A percentile compares a stretch with the other conserved stretches of the same genome.
Conservation (phyloP, 2,888 invertebrate genomes). For the Tachina grossa region DNA sequence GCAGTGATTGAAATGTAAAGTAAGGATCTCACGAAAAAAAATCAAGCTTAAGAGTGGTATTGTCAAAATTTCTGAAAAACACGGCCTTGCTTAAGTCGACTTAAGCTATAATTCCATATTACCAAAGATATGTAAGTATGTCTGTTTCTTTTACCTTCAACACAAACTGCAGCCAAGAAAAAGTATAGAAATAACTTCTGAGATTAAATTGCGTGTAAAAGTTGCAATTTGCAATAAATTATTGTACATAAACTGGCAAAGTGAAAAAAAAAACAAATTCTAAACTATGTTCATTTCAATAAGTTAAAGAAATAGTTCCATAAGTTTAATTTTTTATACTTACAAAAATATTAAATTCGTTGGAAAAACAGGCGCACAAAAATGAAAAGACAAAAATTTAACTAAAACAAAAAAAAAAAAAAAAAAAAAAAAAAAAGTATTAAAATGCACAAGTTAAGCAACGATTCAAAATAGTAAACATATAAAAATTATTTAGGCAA, state of each 20-base stretch:
- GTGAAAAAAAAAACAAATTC: not conserved
- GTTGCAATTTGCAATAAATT: conserved; percentile 19
- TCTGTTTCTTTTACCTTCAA: too few species aligned
- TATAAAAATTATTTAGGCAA: not conserved
- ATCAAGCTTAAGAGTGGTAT: too few species aligned
- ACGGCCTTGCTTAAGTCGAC: too few species aligned
- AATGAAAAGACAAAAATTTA: not conserved
- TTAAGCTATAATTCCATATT: too few species aligned
- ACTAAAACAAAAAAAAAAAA: conserved; percentile 19
- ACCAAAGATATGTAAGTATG: too few species aligned
- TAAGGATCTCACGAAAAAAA: too few species aligned
- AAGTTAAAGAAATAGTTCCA: conserved; percentile 30
- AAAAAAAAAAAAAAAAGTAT: conserved; percentile 19
- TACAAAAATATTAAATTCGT: conserved; percentile 24
- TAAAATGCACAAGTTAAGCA: conserved; percentile 50
- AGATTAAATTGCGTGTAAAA: conserved; percentile 38
- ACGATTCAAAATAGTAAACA: conserved; percentile 48
- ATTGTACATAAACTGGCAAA: conserved; percentile 19
- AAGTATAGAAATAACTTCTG: not conserved
- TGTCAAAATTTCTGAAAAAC: too few species aligned
- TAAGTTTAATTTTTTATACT: conserved; percentile 38
- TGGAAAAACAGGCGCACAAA: conserved; percentile 59
- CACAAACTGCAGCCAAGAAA: not conserved
- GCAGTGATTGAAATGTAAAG: too few species aligned
- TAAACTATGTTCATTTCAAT: not conserved